Percentiles rank a stretch among this genome's conserved stretches.
Conservation (phyloP, 2,797 vertebrate genomes). For the Cyprinodon diabolis region DNA sequence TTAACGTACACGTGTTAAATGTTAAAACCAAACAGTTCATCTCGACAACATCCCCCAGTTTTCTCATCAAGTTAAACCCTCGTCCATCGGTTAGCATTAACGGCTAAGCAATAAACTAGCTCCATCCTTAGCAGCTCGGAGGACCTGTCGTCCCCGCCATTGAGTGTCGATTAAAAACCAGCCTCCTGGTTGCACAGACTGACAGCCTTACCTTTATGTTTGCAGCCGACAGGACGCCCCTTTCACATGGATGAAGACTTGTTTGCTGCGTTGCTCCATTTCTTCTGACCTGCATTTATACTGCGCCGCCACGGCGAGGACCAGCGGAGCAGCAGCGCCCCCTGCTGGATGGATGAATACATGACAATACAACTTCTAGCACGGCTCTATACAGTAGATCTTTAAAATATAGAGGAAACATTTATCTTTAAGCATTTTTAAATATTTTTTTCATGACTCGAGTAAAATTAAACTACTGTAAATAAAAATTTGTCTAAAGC, state of each 20-base stretch:
- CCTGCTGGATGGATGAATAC: constrained; percentile 39
- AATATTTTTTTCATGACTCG: not conserved
- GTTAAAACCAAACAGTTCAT: not conserved
- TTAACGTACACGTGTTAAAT: not conserved
- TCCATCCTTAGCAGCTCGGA: not conserved
- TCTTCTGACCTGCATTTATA: constrained; percentile 68
- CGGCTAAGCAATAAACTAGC: constrained; percentile 18
- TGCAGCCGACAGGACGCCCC: constrained; percentile 12
- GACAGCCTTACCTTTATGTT: constrained; percentile 55
- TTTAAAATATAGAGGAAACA: not conserved
- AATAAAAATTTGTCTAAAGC: no score
- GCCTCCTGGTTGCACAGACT: accelerated
- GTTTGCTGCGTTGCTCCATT: constrained; percentile 13
- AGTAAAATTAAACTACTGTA: not conserved
- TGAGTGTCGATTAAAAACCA: no score
- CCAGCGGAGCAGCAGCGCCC: constrained; percentile 13
- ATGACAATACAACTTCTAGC: not conserved
- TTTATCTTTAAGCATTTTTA: not conserved
- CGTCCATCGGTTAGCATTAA: constrained; percentile 6
- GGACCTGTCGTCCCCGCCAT: not conserved
- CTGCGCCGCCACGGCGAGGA: not conserved
- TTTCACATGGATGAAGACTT: constrained; percentile 38
- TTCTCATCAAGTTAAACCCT: not conserved
- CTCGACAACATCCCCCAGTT: not conserved
- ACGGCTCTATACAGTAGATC: not conserved